These are phyloP conservation scores for Lasioglossum baleicum DNA, from an alignment of 1,140 invertebrate species.

Conservation along the genomic window DNA sequence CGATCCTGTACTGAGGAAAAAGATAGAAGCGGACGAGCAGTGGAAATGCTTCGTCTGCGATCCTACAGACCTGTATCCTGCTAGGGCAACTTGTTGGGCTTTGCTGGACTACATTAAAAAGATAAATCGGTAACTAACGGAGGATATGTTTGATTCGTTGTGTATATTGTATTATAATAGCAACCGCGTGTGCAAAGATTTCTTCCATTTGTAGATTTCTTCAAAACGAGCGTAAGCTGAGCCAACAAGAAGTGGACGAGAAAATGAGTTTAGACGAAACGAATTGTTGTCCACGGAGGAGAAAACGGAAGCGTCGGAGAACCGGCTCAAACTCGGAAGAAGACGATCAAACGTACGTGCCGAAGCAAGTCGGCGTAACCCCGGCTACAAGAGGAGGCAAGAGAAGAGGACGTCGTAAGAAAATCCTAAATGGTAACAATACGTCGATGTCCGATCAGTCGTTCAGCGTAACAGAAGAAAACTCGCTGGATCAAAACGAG, in stretches of 20 bases:
- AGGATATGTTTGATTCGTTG: neutral
- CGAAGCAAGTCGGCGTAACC: slow-evolving; percentile 32
- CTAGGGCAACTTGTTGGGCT: slow-evolving; percentile 84
- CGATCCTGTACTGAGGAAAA: slow-evolving; percentile 83
- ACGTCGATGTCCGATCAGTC: neutral
- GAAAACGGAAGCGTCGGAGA: slow-evolving; percentile 68
- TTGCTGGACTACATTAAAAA: slow-evolving; percentile 76
- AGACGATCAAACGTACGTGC: slow-evolving; percentile 68
- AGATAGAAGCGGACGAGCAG: slow-evolving; percentile 86
- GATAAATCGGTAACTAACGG: slow-evolving; percentile 66
- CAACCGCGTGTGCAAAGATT: neutral
- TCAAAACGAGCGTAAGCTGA: slow-evolving; percentile 63
- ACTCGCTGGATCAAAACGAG: slow-evolving; percentile 31
- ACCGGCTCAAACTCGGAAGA: slow-evolving; percentile 70
- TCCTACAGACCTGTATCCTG: slow-evolving; percentile 84
- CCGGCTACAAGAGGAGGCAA: slow-evolving; percentile 59
- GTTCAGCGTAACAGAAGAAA: neutral
- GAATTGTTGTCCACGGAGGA: slow-evolving; percentile 72
- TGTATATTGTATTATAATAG: too few species aligned
- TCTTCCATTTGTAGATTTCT: slow-evolving; percentile 67
- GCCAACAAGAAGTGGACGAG: slow-evolving; percentile 63
- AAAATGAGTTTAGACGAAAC: slow-evolving; percentile 76
- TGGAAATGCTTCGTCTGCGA: slow-evolving; percentile 93
- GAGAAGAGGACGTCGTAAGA: slow-evolving; percentile 9
- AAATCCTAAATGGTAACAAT: neutral